Conservation (phyloP, 2,113 vertebrate genomes). For the Lota lota region DNA sequence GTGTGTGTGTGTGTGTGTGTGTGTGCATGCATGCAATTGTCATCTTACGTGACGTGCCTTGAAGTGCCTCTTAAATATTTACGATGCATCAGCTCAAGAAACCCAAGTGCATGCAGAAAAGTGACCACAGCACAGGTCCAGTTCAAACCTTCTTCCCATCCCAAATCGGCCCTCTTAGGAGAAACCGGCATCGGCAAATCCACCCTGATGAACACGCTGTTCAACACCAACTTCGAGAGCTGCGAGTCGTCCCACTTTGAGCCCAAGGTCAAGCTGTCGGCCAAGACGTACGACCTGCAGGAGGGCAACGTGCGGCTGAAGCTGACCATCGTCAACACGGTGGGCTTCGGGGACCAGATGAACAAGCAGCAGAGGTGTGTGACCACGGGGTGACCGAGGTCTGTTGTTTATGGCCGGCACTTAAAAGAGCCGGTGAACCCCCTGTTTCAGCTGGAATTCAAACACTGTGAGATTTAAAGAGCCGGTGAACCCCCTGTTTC, state of each 20-base stretch:
- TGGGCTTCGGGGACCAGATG: conserved; percentile 86
- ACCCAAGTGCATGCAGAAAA: neutral
- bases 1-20: neutral
- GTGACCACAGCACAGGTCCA: too few relatives aligned
- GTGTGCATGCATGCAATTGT: neutral
- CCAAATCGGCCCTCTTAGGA: conserved; percentile 60
- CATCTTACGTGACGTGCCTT: neutral
- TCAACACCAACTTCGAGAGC: conserved; percentile 82
- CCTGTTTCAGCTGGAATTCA: too few relatives aligned
- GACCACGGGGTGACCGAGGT: too few relatives aligned
- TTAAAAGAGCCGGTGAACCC: too few relatives aligned
- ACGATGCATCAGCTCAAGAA: too few relatives aligned
- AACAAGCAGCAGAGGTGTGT: conserved; percentile 80
- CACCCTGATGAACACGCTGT: conserved; percentile 81
- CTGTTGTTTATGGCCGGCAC: too few relatives aligned
- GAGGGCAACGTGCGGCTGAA: conserved; percentile 80
- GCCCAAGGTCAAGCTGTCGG: conserved; percentile 73
- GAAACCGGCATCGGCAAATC: conserved; percentile 85
- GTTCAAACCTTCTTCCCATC: neutral
- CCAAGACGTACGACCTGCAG: conserved; percentile 76
- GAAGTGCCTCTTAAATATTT: neutral
- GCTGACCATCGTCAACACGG: conserved; percentile 81
- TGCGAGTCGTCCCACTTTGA: conserved; percentile 77
- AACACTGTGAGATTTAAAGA: too few relatives aligned
- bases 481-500: too few relatives aligned